phyloP scores from a whole-genome alignment of 2,797 vertebrate species.

The Phataginus tetradactyla region DNA sequence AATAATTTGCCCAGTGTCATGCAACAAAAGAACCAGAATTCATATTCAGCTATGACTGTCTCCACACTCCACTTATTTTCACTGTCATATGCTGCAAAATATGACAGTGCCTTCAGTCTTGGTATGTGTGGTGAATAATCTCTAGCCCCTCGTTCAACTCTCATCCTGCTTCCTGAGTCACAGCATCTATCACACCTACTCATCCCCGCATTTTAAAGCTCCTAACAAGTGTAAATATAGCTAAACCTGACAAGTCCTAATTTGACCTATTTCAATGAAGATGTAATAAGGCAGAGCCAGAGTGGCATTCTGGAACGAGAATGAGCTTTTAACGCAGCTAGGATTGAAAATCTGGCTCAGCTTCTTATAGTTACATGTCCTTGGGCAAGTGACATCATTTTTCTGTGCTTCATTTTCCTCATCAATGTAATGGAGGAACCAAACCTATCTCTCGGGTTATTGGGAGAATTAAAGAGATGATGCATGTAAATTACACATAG shows the following conservation, averaged over 20 bases:
- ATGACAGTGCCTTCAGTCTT: neutral
- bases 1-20: neutral
- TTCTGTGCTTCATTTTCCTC: neutral
- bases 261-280: constrained; percentile 3
- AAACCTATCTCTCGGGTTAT: neutral
- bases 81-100: neutral
- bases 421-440: neutral
- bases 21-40: neutral
- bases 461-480: neutral
- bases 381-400: neutral
- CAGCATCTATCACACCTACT: neutral
- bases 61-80: constrained; percentile 8
- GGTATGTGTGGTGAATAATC: neutral
- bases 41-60: neutral
- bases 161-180: neutral
- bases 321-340: neutral
- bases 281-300: neutral
- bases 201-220: constrained; percentile 15
- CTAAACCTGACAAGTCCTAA: neutral
- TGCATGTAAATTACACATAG: neutral
- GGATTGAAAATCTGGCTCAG: neutral
- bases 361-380: neutral
- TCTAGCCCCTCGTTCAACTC: neutral
- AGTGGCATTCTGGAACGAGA: neutral
- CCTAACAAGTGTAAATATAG: neutral